A percentile compares a stretch with the other conserved stretches of the same genome.
phyloP scores from a whole-genome alignment of 2,888 invertebrate genomes.

The Acleris holmiana region DNA sequence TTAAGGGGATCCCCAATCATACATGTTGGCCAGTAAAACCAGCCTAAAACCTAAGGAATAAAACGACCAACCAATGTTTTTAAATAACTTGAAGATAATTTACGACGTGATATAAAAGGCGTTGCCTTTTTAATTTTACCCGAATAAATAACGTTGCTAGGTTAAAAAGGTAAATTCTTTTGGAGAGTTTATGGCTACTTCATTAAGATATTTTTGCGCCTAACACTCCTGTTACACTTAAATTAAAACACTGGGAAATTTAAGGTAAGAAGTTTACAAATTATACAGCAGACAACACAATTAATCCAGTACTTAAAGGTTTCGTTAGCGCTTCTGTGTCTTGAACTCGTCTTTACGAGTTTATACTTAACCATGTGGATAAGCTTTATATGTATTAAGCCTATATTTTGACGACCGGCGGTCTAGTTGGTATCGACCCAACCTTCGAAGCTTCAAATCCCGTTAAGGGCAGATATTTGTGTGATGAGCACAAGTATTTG shows the following conservation, averaged over 20 bases:
- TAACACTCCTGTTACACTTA: slow-evolving; percentile 8
- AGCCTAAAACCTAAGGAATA: too few relatives aligned
- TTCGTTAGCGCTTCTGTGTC: background rate
- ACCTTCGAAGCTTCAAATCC: too few relatives aligned
- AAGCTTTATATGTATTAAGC: too few relatives aligned
- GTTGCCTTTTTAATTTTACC: background rate
- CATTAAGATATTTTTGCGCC: slow-evolving; percentile 2
- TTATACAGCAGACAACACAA: slow-evolving; percentile 4
- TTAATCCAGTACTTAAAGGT: background rate
- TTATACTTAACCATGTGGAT: too few relatives aligned
- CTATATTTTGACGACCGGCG: too few relatives aligned
- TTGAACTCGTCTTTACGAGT: too few relatives aligned
- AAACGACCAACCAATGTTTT: too few relatives aligned
- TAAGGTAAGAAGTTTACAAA: slow-evolving; percentile 11
- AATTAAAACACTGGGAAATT: slow-evolving; percentile 18
- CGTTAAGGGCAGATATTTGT: too few relatives aligned
- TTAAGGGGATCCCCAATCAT: too few relatives aligned
- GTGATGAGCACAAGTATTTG: too few relatives aligned
- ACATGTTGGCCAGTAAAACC: too few relatives aligned
- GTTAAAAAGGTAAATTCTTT: slow-evolving; percentile 7
- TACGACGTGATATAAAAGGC: background rate
- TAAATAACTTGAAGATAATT: background rate
- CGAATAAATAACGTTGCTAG: background rate
- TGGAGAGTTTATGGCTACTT: slow-evolving; percentile 3
- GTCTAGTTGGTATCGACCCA: too few relatives aligned